Percentiles rank a stretch among this genome's conserved stretches.
Evolutionary conservation across 1,140 invertebrate species (phyloP).

Genomic region (Neodiprion fabricii): DNA sequence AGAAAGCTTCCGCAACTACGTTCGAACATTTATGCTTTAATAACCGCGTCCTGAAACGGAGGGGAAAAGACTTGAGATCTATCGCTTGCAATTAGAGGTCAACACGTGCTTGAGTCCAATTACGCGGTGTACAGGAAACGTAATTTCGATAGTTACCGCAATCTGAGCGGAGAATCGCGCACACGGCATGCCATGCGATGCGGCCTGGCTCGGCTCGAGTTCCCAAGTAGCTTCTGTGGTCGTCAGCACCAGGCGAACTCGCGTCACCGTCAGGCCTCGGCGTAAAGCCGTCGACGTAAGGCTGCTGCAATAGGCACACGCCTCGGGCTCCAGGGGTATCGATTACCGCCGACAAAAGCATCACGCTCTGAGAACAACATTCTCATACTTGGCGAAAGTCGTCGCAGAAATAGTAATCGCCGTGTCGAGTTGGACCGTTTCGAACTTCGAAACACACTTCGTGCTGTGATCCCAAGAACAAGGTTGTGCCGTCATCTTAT

Average conservation of each 20-base stretch:
- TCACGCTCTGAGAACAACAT: too few species aligned
- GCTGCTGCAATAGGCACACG: neutral
- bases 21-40: too few species aligned
- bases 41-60: too few species aligned
- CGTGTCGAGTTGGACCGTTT: too few species aligned
- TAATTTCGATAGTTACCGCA: conserved; percentile 28
- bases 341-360: neutral
- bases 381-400: too few species aligned
- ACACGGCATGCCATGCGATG: conserved; percentile 15
- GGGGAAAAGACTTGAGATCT: too few species aligned
- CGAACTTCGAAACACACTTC: too few species aligned
- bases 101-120: conserved; percentile 26
- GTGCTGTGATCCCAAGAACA: too few species aligned
- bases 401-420: too few species aligned
- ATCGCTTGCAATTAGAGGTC: conserved; percentile 2
- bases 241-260: neutral
- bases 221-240: neutral
- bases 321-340: neutral
- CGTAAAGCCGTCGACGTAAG: neutral
- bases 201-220: conserved; percentile 9
- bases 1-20: too few species aligned
- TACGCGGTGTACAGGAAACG: conserved; percentile 27
- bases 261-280: neutral
- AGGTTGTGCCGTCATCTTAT: too few species aligned
- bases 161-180: conserved; percentile 21